Conservation (phyloP, 1,140 invertebrate species). For the Sycobia sp. region DNA sequence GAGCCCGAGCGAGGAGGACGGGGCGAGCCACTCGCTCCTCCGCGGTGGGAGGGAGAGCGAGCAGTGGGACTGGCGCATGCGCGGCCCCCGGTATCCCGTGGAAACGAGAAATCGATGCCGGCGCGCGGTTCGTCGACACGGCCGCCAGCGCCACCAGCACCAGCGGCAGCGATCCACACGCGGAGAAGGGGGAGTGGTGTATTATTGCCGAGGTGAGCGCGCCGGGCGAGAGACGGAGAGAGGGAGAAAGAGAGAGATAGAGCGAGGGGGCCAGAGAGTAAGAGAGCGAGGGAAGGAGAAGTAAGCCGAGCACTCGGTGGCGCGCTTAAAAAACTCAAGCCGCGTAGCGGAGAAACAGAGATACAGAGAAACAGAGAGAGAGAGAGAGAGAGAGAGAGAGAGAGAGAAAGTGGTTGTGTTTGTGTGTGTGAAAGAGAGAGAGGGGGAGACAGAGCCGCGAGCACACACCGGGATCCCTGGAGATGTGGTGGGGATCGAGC, state of each 20-base stretch:
- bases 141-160: background rate
- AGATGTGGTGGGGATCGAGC: slow-evolving; percentile 8
- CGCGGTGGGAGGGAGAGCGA: too few species aligned
- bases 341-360: too few species aligned
- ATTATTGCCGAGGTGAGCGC: slow-evolving; percentile 2
- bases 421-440: too few species aligned
- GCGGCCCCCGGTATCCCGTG: slow-evolving; percentile 5
- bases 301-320: background rate
- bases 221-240: background rate
- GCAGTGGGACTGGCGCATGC: background rate
- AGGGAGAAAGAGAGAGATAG: too few species aligned
- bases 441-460: too few species aligned
- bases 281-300: slow-evolving; percentile 6
- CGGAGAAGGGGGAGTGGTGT: slow-evolving; percentile 20
- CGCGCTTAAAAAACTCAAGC: too few species aligned
- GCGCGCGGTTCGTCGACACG: slow-evolving; percentile 20
- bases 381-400: too few species aligned
- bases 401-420: too few species aligned
- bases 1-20: background rate
- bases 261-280: background rate
- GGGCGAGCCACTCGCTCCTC: background rate
- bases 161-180: too few species aligned
- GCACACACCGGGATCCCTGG: too few species aligned
- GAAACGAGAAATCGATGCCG: slow-evolving; percentile 30
- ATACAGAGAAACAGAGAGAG: too few species aligned